phyloP scores from a whole-genome alignment of 1,140 invertebrate species.

The Caenorhabditis inopinata region DNA sequence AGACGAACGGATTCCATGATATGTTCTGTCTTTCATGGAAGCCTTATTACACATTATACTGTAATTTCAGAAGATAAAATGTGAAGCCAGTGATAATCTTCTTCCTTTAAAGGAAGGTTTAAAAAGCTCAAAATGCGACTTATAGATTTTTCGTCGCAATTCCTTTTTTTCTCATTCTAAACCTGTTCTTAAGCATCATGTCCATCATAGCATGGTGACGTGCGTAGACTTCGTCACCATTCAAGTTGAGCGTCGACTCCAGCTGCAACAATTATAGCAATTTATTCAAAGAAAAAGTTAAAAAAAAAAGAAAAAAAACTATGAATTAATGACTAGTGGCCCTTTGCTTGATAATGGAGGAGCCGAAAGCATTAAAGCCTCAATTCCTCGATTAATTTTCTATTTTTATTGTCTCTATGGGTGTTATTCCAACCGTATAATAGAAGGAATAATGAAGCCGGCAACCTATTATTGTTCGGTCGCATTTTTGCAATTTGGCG shows the following conservation, averaged over 20 bases:
- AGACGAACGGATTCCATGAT: too few relatives aligned
- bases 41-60: too few relatives aligned
- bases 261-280: background rate
- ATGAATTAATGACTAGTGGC: background rate
- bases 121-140: too few relatives aligned
- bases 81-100: too few relatives aligned
- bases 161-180: background rate
- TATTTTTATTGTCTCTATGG: too few relatives aligned
- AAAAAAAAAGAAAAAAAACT: background rate
- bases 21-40: too few relatives aligned
- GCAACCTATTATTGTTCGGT: too few relatives aligned
- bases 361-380: too few relatives aligned
- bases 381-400: too few relatives aligned
- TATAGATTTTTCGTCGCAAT: background rate
- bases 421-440: background rate
- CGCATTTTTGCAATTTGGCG: background rate
- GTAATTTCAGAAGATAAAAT: too few relatives aligned
- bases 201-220: conserved; percentile 62
- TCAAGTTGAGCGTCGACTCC: conserved; percentile 21
- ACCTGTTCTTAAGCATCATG: conserved; percentile 59
- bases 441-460: background rate
- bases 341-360: too few relatives aligned
- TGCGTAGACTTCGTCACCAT: conserved; percentile 50
- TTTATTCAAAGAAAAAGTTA: background rate
- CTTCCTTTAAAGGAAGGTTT: too few relatives aligned